Evolutionary conservation across 2,113 vertebrate genomes (phyloP), one percentile per base, ranked within the genome.

Genomic region (Rattus norvegicus): DNA sequence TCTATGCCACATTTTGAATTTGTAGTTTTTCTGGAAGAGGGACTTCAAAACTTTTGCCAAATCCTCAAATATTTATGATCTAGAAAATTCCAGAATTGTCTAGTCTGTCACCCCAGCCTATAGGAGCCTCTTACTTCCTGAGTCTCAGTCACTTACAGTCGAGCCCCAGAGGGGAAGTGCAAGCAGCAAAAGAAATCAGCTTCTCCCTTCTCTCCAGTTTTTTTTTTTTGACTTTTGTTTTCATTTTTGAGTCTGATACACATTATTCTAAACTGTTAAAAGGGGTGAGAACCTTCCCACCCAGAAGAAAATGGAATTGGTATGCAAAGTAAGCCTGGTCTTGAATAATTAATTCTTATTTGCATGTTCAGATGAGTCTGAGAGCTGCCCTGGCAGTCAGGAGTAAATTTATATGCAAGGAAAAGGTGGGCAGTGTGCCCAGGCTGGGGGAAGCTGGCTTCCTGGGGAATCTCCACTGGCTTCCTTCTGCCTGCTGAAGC

Each of bases 231-330:
- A 95, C 87, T 96, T 95, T 96, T 97, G 95, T 98, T 97, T 98
- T 98, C 72, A 91, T 96, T 96, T 97, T 96, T 90, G 90, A 97
- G 92, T 90, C 92, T 97, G 96, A 88, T 97, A 36, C 83, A 91
- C 93, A 97, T 97, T 97, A 97, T 98, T 97, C 97, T 95, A 97
- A 98, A 98, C 96, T 97, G 97, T 97, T 97, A 98, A 97, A 98
- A 98, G 95, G 96, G 97, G 96, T 97, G 97, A 98, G 97, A 98
- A 98, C 96, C 98, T 98, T 97, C 96, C 97, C 96, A 97, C 96
- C 96, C 96, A 96, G 97, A 97, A 97, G 96, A 97, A 98, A 97
- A 97, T 97, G 85, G 95, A 97, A 97, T 97, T 98, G 95, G 90
- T 97, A 98, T 98, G 97, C 98, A 98, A 97, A 98, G 76, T 98